phyloP scores from a whole-genome alignment of 2,113 vertebrate species.

The Brachypodius melanocephalos region DNA sequence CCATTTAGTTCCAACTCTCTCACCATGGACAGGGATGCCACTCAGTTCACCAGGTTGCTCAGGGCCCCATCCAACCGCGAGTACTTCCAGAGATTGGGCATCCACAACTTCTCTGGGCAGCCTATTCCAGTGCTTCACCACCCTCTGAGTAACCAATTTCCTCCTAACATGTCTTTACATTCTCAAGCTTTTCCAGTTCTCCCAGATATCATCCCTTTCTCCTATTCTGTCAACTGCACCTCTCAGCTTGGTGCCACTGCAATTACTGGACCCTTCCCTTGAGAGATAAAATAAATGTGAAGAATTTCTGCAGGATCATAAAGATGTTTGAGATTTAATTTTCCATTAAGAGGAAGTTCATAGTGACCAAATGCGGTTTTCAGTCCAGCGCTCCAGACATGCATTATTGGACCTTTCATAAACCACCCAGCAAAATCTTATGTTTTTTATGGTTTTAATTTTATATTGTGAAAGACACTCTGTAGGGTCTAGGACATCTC shows the following conservation, averaged over 20 bases:
- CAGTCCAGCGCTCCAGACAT: neutral
- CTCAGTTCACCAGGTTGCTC: neutral
- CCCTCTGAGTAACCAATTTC: neutral
- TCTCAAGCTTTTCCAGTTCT: neutral
- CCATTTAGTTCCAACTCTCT: neutral
- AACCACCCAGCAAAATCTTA: neutral
- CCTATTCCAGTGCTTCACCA: neutral
- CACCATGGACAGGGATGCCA: neutral
- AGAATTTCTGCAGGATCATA: neutral
- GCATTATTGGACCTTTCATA: neutral
- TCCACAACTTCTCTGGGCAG: neutral
- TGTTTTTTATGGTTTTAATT: neutral
- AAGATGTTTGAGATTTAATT: neutral
- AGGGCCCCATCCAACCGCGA: neutral
- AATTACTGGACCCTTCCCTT: neutral
- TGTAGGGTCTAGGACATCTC: neutral
- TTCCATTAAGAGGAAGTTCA: neutral
- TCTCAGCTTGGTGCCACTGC: neutral
- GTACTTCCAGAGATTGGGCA: neutral
- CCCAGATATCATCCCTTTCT: neutral
- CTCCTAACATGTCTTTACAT: too few species aligned
- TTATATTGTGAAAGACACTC: neutral
- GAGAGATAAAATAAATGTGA: neutral
- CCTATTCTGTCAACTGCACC: neutral
- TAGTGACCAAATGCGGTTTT: accelerated